Conservation (phyloP, 2,888 invertebrate species). For the Empis livida region DNA sequence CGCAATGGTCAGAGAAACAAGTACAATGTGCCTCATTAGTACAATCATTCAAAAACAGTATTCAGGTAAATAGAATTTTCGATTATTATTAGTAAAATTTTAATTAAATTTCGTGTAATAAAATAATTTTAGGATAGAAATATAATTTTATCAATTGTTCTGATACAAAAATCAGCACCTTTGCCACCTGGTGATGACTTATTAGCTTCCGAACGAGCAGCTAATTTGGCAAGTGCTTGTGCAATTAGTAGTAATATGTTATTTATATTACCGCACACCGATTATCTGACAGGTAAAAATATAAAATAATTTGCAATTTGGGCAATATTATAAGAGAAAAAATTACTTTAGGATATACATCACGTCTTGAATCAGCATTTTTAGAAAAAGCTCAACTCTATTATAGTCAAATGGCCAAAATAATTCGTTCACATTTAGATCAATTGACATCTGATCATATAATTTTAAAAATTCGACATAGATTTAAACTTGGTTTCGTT, state of each 20-base stretch:
- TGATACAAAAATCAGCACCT: slow-evolving; percentile 75
- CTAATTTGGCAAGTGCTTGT: slow-evolving; percentile 80
- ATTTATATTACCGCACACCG: slow-evolving; percentile 82
- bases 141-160: slow-evolving; percentile 72
- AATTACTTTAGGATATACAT: slow-evolving; percentile 42
- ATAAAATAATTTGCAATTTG: too few species aligned
- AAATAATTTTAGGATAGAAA: slow-evolving; percentile 24
- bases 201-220: slow-evolving; percentile 79
- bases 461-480: slow-evolving; percentile 85
- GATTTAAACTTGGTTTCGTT: slow-evolving; percentile 92
- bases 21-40: slow-evolving; percentile 86
- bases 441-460: slow-evolving; percentile 83
- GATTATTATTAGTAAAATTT: too few species aligned
- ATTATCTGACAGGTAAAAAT: slow-evolving; percentile 54
- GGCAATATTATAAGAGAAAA: too few species aligned
- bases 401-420: slow-evolving; percentile 79
- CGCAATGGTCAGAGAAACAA: slow-evolving; percentile 87
- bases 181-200: slow-evolving; percentile 70
- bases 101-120: not conserved
- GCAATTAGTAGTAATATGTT: slow-evolving; percentile 84
- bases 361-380: slow-evolving; percentile 83
- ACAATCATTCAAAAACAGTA: slow-evolving; percentile 53
- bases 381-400: slow-evolving; percentile 86
- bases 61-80: slow-evolving; percentile 19
- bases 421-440: slow-evolving; percentile 78